Base-by-base conservation (phyloP, 1,140 invertebrate genomes). In the Paralvinella palmiformis region DNA sequence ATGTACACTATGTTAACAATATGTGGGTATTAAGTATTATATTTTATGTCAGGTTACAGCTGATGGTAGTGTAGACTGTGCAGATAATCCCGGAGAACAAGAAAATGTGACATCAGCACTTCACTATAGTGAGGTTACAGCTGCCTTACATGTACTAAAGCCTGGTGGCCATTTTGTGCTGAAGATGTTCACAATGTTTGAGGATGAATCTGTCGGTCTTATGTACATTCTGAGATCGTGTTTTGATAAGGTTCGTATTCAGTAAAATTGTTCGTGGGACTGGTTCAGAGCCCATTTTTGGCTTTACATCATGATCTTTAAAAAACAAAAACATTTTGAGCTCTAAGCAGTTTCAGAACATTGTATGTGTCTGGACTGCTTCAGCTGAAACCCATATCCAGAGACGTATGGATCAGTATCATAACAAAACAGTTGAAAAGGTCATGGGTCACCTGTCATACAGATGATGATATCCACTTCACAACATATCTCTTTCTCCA, bases 131-230 rank as follows among this genome's bases (percentile, higher is more conserved):
- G 94, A 97, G 84, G 85, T 86, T 2, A 77, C 92, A 0, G 84
- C 88, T 22, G 90, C 89, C 17, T 73, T 95, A 13, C 82, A 84
- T 63, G 79, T 91, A 22, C 79, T 96, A n/a, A 76, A 82, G n/a
- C 60, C 75, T 59, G 87, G 86, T 61, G 94, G 94, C 2, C 86
- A 81, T 67, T 87, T 96, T 63, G 82, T 98, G 0, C 73, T 96
- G n/a, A 98, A 98, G 83, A 86, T 94, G 69, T 97, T 98, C 73
- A 97, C 94, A 1, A 85, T 89, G 52, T 96, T 92, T 75, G 92
- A 96, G 75, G 85, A 88, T 62, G 82, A 86, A 17, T 88, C 91
- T 1, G 82, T 95, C 0, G 88, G 86, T 59, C 74, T 95, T 2
- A 72, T 96, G 27, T 96, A 90, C 75, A 75, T 96, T 1, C 81